A percentile compares a stretch with the other conserved stretches of the same genome.
Conservation (phyloP, 2,113 vertebrate genomes). For the Colius striatus region DNA sequence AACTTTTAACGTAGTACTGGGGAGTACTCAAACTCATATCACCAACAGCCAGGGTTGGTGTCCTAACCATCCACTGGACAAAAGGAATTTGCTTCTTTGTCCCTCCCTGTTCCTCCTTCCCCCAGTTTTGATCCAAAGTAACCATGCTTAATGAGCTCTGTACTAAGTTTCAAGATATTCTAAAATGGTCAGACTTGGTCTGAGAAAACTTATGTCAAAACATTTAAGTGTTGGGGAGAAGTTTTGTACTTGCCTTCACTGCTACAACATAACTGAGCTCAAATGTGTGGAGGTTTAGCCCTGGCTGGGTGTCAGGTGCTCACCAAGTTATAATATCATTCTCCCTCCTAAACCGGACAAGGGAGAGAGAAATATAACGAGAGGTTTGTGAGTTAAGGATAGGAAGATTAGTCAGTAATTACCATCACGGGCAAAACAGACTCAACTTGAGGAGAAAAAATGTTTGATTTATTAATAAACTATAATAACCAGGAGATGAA, state of each 20-base stretch:
- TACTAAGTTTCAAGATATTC: background rate
- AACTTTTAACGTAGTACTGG: background rate
- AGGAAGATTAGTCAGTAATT: too few species aligned
- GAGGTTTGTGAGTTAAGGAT: too few species aligned
- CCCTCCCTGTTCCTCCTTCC: accelerated
- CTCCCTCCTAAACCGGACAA: too few species aligned
- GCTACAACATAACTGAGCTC: background rate
- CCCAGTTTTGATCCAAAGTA: background rate
- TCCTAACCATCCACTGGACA: background rate
- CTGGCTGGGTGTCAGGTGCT: too few species aligned
- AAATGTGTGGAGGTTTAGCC: background rate
- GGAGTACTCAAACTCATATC: background rate
- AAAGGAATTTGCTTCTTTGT: background rate
- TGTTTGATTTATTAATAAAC: too few species aligned
- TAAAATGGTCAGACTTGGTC: background rate
- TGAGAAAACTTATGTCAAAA: background rate
- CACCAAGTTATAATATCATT: too few species aligned
- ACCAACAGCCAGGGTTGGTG: background rate
- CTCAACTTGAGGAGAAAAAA: too few species aligned
- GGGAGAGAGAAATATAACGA: too few species aligned
- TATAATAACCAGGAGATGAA: too few species aligned
- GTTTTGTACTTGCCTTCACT: background rate
- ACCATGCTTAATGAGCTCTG: background rate
- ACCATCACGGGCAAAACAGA: too few species aligned
- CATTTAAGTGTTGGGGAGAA: background rate